Evolutionary conservation across 2,113 vertebrate species (phyloP).

Genomic region (Etheostoma cragini): DNA sequence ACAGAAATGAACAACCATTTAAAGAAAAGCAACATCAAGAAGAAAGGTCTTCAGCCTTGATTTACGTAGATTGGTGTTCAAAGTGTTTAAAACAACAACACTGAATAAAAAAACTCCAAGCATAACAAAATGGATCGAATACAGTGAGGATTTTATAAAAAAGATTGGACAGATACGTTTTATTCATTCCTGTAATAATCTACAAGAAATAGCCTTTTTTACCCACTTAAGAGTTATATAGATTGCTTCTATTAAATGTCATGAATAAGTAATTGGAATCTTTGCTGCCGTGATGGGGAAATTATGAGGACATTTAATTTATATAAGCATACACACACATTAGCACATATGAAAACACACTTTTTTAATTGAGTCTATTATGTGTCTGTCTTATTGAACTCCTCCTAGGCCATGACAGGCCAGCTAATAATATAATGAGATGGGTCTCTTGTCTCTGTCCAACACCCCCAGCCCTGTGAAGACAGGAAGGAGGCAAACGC

Average conservation of each 20-base stretch:
- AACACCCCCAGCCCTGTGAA: not conserved
- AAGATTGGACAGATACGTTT: not conserved
- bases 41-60: no score
- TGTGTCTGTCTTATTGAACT: slow-evolving; percentile 18
- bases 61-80: slow-evolving; percentile 1
- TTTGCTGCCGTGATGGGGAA: slow-evolving; percentile 15
- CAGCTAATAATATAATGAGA: slow-evolving; percentile 1
- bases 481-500: not conserved
- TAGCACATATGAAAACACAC: slow-evolving; percentile 9
- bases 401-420: slow-evolving; percentile 16
- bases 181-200: slow-evolving; percentile 10
- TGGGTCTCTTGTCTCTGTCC: slow-evolving; percentile 4
- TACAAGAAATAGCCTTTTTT: slow-evolving; percentile 5
- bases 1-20: no score
- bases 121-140: not conserved
- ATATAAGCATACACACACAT: not conserved
- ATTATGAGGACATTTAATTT: slow-evolving; percentile 39
- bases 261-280: slow-evolving; percentile 48
- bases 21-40: no score
- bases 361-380: slow-evolving; percentile 39
- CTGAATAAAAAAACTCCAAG: not conserved
- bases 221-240: slow-evolving; percentile 20
- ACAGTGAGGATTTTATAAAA: not conserved
- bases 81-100: not conserved
- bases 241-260: slow-evolving; percentile 47